Base-by-base conservation (phyloP, 2,797 vertebrate genomes). In the Spea hammondii region DNA sequence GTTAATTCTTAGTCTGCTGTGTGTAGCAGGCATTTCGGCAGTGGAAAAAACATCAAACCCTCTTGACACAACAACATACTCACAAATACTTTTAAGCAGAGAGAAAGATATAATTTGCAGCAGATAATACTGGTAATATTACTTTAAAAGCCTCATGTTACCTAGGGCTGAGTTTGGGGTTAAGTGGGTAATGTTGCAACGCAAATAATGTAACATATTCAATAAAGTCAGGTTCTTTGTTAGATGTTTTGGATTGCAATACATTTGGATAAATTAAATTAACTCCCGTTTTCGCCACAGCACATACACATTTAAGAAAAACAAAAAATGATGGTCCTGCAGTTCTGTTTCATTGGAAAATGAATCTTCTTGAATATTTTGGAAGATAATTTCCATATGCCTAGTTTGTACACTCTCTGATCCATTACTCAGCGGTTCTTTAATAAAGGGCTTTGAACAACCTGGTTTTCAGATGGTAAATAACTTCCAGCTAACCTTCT, bases 401-500 rank as follows among this genome's bases (percentile, higher is more conserved):
- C 73, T 66, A 77, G 74, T 68, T 49, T 81, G 74, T 81, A 77
- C 66, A 72, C 64, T 69, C 65, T 72, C 70, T 77, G 74, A 77
- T 76, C 79, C 74, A 81, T 76, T 66, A 70, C 74, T 72, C 74
- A 68, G 64, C 62, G 64, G 79, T 81, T 81, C 79, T 77, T 77
- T 72, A 81, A 77, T 81, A 81, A 81, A 81, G 74, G 74, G 79
- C 79, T 81, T 77, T 72, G 54, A 81, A 77, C 79, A 81, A 77
- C 69, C 54, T 72, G 53, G 68, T 76, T 81, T 75, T 81, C 69
- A 67, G 70, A 81, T 73, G 74, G 70, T 77, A 77, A 72, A 81
- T 81, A 77, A 81, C 79, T 81, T 81, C 77, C 64, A 81, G 53
- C 70, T 81, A 68, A 80, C 79, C 73, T 77, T 81, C 74, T 70